Base-by-base conservation (phyloP, 2,888 invertebrate genomes). In the Lasioglossum villosulum region DNA sequence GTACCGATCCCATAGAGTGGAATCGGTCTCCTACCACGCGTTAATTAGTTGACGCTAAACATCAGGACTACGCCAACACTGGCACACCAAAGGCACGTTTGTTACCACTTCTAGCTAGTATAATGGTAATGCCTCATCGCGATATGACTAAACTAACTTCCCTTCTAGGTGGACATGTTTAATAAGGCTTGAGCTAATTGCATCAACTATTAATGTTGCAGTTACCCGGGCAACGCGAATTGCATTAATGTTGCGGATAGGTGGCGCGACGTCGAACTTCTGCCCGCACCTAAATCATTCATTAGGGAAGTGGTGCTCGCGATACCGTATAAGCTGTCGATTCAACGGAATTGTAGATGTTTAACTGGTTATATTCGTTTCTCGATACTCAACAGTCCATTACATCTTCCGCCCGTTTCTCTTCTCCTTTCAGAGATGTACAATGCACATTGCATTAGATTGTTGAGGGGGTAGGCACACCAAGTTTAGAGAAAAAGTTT, bases 201-300 rank as follows among this genome's bases (percentile, higher is more conserved):
- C 83, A 83, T 89, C 88, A 76, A 90, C 78, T 85, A 90, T 90
- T 81, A 89, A 85, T 82, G 78, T 73, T 72, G 42, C 77, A 56
- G 82, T 75, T 75, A 52, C 82, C 82, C 52, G 16, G 52, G 80
- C 79, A 79, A 90, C 77, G 75, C 42, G 74, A 73, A 81, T 75
- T 70, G 78, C 81, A 88, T 90, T 88, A 81, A 79, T 77, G 59
- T 30, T 84, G 75, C n/a, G 71, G 52, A 48, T 34, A 4, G 68
- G 45, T 66, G 45, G 19, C 66, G 63, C 39, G 68, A 12, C 34
- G 68, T 68, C 59, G 52, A 81, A 86, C 77, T 86, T 75, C 72
- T 45, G 52, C 10, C 72, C 56, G 39, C 77, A 42, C 5, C 75
- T 84, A 56, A 84, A 84, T 86, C 72, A 84, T 85, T 80, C 71